Percentiles rank a stretch among this genome's conserved stretches.
Evolutionary conservation across 2,113 vertebrate species (phyloP).

Genomic region (Plecturocebus donacophilus): DNA sequence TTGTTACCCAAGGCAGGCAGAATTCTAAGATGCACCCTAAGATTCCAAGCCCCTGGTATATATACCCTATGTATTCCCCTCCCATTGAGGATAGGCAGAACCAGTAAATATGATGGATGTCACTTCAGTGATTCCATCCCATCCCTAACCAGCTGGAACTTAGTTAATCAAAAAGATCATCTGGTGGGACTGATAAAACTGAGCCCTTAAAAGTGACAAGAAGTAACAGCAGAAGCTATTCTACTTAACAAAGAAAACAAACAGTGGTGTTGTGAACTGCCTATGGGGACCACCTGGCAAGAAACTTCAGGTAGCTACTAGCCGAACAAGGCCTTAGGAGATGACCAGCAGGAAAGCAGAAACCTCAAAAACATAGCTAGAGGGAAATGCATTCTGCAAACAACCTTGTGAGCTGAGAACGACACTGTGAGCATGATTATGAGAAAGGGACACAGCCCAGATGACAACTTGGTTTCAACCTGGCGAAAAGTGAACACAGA

Average conservation of each 20-base stretch:
- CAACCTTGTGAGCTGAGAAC: not conserved
- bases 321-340: not conserved
- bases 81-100: accelerated
- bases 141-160: not conserved
- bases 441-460: not conserved
- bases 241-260: too few relatives aligned
- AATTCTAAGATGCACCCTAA: too few relatives aligned
- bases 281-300: not conserved
- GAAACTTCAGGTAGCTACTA: not conserved
- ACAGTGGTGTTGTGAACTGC: not conserved
- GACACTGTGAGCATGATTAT: accelerated
- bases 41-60: not conserved
- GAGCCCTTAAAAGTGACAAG: not conserved
- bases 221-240: not conserved
- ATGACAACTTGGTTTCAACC: not conserved
- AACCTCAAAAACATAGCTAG: not conserved
- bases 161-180: not conserved
- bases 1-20: not conserved
- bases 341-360: not conserved
- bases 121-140: not conserved
- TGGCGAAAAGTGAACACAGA: not conserved
- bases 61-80: accelerated
- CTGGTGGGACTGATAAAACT: not conserved
- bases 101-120: not conserved
- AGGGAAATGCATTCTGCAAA: not conserved